Evolutionary conservation across 2,888 invertebrate genomes (phyloP).

Genomic region (Xestia c-nigrum): DNA sequence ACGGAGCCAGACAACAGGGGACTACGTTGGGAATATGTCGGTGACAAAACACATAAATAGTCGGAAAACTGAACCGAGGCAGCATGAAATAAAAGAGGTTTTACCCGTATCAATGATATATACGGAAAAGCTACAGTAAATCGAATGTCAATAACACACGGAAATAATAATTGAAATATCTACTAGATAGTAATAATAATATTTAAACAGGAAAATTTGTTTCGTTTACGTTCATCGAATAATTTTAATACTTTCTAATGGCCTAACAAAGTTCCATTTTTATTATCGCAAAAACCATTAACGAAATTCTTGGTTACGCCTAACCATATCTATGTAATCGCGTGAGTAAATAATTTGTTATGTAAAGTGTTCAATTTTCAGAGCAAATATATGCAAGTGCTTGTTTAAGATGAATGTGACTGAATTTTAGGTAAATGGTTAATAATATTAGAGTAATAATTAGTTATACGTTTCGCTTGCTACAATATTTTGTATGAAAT

Average conservation of each 20-base stretch:
- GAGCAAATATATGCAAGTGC: constrained; percentile 80
- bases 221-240: constrained; percentile 29
- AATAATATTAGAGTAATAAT: constrained; percentile 65
- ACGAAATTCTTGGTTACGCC: constrained; percentile 40
- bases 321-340: constrained; percentile 55
- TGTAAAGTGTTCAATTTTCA: constrained; percentile 80
- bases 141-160: constrained; percentile 40
- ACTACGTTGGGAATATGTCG: constrained; percentile 23
- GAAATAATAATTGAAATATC: constrained; percentile 25
- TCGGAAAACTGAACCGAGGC: constrained; percentile 7
- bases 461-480: constrained; percentile 69
- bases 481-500: constrained; percentile 63
- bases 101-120: constrained; percentile 20
- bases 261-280: constrained; percentile 52
- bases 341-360: constrained; percentile 71
- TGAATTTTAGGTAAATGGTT: constrained; percentile 84
- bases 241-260: constrained; percentile 35
- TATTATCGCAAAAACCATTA: constrained; percentile 43
- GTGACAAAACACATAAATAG: constrained; percentile 25
- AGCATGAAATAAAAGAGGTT: constrained; percentile 31
- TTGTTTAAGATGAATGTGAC: constrained; percentile 88
- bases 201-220: constrained; percentile 2
- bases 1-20: constrained; percentile 27
- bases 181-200: background rate
- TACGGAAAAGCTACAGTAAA: constrained; percentile 11